phyloP scores from a whole-genome alignment of 2,113 vertebrate genomes.

The Psilopogon haemacephalus region DNA sequence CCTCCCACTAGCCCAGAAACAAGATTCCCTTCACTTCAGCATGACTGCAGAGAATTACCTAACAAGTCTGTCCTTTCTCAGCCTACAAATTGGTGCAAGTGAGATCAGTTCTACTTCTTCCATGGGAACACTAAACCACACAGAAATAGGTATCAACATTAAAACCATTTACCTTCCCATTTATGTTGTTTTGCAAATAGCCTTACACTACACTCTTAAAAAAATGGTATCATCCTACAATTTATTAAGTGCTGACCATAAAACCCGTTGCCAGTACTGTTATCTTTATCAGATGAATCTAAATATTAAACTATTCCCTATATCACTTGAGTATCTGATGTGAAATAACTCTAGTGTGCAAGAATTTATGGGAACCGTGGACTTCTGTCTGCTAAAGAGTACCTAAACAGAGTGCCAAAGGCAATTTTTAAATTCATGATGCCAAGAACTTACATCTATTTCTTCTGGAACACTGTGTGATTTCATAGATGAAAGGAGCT shows the following conservation, averaged over 20 bases:
- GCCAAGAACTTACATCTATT: constrained; percentile 84
- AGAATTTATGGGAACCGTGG: not conserved
- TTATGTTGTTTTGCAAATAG: not conserved
- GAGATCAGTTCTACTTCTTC: not conserved
- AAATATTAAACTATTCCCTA: not conserved
- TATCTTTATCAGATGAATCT: not conserved
- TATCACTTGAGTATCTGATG: not conserved
- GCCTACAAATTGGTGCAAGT: not conserved
- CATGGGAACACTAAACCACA: fast-evolving
- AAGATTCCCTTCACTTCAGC: no score
- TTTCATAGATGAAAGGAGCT: constrained; percentile 96
- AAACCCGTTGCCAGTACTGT: not conserved
- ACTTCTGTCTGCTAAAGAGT: not conserved
- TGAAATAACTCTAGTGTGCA: not conserved
- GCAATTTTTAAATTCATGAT: not conserved
- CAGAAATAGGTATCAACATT: not conserved
- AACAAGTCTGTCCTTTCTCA: no score
- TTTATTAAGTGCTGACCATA: not conserved
- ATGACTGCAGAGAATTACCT: no score
- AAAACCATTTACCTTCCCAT: not conserved
- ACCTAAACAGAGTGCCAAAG: not conserved
- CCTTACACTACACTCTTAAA: not conserved
- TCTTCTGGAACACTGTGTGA: constrained; percentile 91
- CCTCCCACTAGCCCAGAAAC: no score
- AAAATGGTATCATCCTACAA: not conserved